Percentiles rank a stretch among this genome's conserved stretches.
phyloP scores from a whole-genome alignment of 2,888 invertebrate genomes.

The Creontiades dilutus region DNA sequence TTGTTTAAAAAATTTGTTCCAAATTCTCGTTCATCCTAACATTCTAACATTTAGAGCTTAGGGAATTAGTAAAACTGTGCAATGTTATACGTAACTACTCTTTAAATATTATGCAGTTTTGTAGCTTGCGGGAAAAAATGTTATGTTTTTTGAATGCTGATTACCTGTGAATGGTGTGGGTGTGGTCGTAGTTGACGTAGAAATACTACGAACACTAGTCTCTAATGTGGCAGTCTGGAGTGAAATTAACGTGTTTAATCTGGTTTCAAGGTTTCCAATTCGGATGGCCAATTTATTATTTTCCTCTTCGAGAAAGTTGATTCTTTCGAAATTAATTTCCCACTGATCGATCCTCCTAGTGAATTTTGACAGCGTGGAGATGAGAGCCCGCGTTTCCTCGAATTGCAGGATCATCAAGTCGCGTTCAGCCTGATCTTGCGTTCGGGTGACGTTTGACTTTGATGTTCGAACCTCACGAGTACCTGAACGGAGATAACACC shows the following conservation, averaged over 20 bases:
- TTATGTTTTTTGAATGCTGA: neutral
- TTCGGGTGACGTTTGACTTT: neutral
- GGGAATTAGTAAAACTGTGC: no score
- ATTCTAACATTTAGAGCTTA: no score
- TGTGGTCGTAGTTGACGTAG: neutral
- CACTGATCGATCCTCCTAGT: conserved; percentile 42
- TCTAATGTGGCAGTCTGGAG: neutral
- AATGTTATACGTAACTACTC: no score
- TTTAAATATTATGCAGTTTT: no score
- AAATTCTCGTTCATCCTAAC: no score
- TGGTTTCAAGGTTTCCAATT: conserved; percentile 34
- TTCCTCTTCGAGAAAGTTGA: conserved; percentile 55
- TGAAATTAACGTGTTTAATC: neutral
- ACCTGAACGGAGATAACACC: conserved; percentile 21
- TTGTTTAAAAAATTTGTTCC: no score
- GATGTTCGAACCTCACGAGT: neutral
- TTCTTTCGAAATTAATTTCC: conserved; percentile 51
- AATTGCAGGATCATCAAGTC: conserved; percentile 33
- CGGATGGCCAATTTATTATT: conserved; percentile 26
- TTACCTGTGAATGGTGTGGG: neutral
- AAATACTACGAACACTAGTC: neutral
- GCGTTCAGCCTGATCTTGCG: neutral
- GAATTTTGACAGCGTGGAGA: conserved; percentile 37
- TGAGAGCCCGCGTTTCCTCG: conserved; percentile 35
- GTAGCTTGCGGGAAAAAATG: no score